These are phyloP conservation scores for Hydrophis major DNA, from an alignment of 2,797 vertebrate species.

Conservation along the genomic window DNA sequence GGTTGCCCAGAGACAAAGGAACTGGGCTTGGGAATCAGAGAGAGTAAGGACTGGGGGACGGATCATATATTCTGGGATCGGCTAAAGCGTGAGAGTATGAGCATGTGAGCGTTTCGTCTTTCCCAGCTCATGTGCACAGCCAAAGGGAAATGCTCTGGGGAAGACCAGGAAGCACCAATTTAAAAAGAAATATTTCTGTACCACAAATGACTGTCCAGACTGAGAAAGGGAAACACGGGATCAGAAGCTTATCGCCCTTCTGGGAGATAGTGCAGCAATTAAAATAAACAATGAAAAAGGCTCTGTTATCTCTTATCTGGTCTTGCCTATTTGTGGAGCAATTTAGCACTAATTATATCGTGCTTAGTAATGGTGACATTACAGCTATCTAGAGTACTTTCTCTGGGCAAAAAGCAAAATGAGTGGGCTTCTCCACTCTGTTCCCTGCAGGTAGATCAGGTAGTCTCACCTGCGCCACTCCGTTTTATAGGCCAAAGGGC, in stretches of 20 bases:
- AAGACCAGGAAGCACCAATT: neutral
- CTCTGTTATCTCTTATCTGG: neutral
- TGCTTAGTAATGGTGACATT: neutral
- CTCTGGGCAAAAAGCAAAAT: neutral
- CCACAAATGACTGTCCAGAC: neutral
- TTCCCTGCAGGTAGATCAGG: neutral
- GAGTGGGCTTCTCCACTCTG: neutral
- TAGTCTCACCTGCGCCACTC: neutral
- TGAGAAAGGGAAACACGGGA: neutral
- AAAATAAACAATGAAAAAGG: neutral
- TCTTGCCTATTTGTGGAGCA: neutral
- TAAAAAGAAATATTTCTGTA: neutral
- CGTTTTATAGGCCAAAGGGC: neutral
- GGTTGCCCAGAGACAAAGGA: neutral
- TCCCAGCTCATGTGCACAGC: neutral
- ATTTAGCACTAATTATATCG: neutral
- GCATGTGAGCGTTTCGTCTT: neutral
- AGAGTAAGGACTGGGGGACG: accelerated
- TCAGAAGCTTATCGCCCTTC: neutral
- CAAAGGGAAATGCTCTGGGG: neutral
- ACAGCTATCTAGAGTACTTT: neutral
- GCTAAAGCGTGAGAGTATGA: neutral
- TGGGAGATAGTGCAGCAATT: neutral
- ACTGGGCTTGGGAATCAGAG: neutral
- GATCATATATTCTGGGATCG: neutral